phyloP scores from a whole-genome alignment of 2,888 invertebrate genomes.

The Dione juno region DNA sequence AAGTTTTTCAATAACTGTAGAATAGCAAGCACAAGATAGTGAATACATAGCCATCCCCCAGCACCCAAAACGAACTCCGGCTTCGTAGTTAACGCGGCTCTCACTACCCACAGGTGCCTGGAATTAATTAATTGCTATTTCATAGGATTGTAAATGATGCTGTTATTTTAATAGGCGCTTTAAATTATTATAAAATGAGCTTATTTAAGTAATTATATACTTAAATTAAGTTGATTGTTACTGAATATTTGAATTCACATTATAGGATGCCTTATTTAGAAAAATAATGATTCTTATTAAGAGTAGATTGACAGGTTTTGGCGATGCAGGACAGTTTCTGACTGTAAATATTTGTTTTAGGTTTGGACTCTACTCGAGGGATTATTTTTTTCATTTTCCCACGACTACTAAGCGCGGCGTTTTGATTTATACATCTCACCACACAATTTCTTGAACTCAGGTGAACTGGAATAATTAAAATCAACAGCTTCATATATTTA shows the following conservation, averaged over 20 bases:
- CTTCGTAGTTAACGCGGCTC: constrained; percentile 89
- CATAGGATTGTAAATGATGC: constrained; percentile 23
- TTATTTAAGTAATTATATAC: not conserved
- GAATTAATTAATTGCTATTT: constrained; percentile 58
- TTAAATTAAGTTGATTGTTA: not conserved
- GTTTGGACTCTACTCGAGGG: no score
- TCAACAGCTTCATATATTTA: no score
- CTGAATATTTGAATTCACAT: not conserved
- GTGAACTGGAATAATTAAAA: no score
- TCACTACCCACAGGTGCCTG: constrained; percentile 88
- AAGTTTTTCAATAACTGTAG: constrained; percentile 92
- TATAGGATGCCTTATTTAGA: no score
- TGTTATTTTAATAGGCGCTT: constrained; percentile 29
- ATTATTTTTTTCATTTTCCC: no score
- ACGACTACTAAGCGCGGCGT: no score
- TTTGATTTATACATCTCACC: no score
- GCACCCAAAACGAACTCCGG: constrained; percentile 96
- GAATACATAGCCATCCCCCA: constrained; percentile 99
- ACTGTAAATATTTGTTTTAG: no score
- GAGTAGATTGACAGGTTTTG: no score
- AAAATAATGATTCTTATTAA: no score
- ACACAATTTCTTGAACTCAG: no score
- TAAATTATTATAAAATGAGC: not conserved
- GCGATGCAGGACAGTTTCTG: no score
- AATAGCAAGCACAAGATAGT: constrained; percentile 96